Conservation (phyloP, 2,888 invertebrate genomes). For the Epiblema foenella region DNA sequence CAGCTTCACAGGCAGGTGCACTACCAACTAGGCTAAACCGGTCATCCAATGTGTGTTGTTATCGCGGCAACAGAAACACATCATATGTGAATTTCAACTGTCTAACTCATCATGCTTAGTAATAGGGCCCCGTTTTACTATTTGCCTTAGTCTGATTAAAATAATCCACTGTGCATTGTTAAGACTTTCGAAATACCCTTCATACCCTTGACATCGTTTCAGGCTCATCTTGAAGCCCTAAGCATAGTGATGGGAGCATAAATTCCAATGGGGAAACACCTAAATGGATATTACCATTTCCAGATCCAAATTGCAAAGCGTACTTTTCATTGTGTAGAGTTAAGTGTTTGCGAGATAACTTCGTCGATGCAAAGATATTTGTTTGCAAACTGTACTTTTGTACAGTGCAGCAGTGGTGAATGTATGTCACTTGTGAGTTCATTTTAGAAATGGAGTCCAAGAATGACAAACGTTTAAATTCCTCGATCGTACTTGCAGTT, state of each 20-base stretch:
- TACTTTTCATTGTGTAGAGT: conserved; percentile 7
- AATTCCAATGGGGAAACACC: conserved; percentile 6
- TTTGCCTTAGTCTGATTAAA: background rate
- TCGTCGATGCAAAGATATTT: background rate
- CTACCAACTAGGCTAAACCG: too few relatives aligned
- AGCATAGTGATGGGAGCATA: conserved; percentile 19
- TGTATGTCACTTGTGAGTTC: too few relatives aligned
- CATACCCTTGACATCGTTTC: conserved; percentile 38
- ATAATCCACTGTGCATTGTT: conserved; percentile 17
- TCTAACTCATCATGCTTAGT: too few relatives aligned
- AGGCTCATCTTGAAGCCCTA: conserved; percentile 15
- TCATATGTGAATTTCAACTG: too few relatives aligned
- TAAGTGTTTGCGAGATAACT: background rate
- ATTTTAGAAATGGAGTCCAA: too few relatives aligned
- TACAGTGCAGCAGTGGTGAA: too few relatives aligned
- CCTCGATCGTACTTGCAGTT: too few relatives aligned
- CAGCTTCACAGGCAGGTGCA: too few relatives aligned
- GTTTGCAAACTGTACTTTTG: background rate
- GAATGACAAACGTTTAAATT: too few relatives aligned
- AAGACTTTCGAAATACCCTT: conserved; percentile 30
- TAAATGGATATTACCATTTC: conserved; percentile 17
- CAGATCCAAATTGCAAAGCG: conserved; percentile 1
- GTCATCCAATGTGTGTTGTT: too few relatives aligned
- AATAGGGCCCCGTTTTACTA: too few relatives aligned
- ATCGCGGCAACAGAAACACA: too few relatives aligned